phyloP scores from a whole-genome alignment of 2,113 vertebrate genomes.

The Prionailurus bengalensis region DNA sequence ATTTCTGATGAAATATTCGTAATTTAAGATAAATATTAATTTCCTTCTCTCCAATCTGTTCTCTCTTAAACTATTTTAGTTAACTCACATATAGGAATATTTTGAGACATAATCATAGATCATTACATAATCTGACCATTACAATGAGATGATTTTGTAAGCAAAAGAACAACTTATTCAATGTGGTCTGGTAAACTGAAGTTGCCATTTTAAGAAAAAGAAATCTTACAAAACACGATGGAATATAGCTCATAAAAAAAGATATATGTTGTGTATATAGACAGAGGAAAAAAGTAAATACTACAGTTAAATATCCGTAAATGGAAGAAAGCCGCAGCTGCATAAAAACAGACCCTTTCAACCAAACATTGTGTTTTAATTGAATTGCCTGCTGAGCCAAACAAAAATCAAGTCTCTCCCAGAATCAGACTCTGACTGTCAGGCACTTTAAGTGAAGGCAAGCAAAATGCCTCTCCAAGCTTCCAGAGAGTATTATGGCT shows the following conservation, averaged over 20 bases:
- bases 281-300: constrained; percentile 43
- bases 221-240: not conserved
- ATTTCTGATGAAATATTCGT: not conserved
- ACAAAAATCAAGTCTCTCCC: constrained; percentile 72
- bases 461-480: constrained; percentile 57
- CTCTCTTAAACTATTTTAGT: not conserved
- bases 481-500: constrained; percentile 17
- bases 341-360: constrained; percentile 70
- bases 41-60: not conserved
- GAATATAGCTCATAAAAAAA: not conserved
- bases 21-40: not conserved
- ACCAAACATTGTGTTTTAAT: constrained; percentile 78
- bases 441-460: constrained; percentile 71
- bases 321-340: constrained; percentile 14
- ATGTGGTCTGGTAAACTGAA: not conserved
- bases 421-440: constrained; percentile 66
- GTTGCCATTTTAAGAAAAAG: not conserved
- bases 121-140: not conserved
- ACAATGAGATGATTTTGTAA: not conserved
- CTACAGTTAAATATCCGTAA: constrained; percentile 36
- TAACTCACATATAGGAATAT: not conserved
- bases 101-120: not conserved
- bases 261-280: not conserved
- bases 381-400: constrained; percentile 75
- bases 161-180: not conserved